Percentiles rank a stretch among this genome's conserved stretches.
Conservation (phyloP, 2,888 invertebrate species). For the Amiota mariae region DNA sequence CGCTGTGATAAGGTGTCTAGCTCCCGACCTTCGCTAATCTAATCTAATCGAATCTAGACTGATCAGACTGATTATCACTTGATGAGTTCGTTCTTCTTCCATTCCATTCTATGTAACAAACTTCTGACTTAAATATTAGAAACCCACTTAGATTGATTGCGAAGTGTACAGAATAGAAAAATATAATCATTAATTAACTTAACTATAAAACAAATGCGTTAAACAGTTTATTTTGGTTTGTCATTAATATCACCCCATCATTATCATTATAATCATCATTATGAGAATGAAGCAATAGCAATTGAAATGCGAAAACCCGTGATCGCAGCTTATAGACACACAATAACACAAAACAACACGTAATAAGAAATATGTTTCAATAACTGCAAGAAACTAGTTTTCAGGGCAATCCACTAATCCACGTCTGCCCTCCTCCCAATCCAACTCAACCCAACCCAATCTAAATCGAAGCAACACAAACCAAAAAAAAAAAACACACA, state of each 20-base stretch:
- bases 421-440: not conserved
- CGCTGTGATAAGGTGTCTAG: no score
- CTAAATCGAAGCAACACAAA: no score
- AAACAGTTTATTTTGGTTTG: not conserved
- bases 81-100: no score
- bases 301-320: conserved; percentile 5
- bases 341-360: no score
- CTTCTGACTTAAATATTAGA: no score
- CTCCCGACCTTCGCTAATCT: no score
- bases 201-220: conserved; percentile 7
- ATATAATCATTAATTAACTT: conserved; percentile 6
- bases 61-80: no score
- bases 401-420: not conserved
- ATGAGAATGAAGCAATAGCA: not conserved
- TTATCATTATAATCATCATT: not conserved
- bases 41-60: no score
- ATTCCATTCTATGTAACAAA: no score
- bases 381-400: conserved; percentile 45
- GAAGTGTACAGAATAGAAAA: not conserved
- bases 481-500: not conserved
- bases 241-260: no score
- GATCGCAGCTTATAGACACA: conserved; percentile 8
- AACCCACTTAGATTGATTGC: no score
- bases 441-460: no score
- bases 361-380: not conserved